Percentiles rank a stretch among this genome's conserved stretches.
These are phyloP conservation scores for Dendrolimus kikuchii DNA, from an alignment of 1,140 invertebrate species.

Conservation along the genomic window DNA sequence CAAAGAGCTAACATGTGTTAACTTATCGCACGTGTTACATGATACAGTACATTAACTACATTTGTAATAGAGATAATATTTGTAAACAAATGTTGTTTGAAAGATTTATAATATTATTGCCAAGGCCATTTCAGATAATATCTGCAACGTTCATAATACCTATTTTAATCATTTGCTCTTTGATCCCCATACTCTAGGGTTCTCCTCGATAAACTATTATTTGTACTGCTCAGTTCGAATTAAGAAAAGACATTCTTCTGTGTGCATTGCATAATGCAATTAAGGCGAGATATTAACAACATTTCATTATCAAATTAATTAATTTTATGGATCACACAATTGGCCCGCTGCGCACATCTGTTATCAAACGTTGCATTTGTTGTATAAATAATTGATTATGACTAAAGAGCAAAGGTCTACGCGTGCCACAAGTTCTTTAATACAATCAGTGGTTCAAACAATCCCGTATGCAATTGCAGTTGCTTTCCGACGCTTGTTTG, in stretches of 20 bases:
- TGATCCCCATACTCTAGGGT: neutral
- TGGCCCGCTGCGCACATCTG: slow-evolving; percentile 43
- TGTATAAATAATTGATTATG: slow-evolving; percentile 61
- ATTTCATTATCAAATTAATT: slow-evolving; percentile 53
- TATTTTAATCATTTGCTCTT: slow-evolving; percentile 2
- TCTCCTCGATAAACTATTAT: neutral
- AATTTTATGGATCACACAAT: slow-evolving; percentile 48
- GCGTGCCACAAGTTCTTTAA: slow-evolving; percentile 47
- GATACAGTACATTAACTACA: neutral
- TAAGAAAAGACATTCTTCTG: neutral
- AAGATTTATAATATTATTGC: too few species aligned
- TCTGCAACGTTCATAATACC: neutral
- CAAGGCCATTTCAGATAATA: too few species aligned
- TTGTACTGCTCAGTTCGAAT: neutral
- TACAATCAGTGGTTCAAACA: slow-evolving; percentile 9
- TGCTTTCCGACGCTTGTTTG: slow-evolving; percentile 26
- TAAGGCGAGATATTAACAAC: slow-evolving; percentile 31
- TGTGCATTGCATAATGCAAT: slow-evolving; percentile 10
- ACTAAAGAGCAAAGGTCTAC: slow-evolving; percentile 62
- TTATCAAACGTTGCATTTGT: slow-evolving; percentile 49
- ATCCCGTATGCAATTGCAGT: slow-evolving; percentile 21
- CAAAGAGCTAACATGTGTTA: too few species aligned
- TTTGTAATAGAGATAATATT: slow-evolving; percentile 4
- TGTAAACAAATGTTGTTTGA: neutral
- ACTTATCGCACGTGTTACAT: too few species aligned